Evolutionary conservation across 2,797 vertebrate species (phyloP), one percentile per base, ranked within the genome.

Genomic region (Phrynocephalus forsythii): DNA sequence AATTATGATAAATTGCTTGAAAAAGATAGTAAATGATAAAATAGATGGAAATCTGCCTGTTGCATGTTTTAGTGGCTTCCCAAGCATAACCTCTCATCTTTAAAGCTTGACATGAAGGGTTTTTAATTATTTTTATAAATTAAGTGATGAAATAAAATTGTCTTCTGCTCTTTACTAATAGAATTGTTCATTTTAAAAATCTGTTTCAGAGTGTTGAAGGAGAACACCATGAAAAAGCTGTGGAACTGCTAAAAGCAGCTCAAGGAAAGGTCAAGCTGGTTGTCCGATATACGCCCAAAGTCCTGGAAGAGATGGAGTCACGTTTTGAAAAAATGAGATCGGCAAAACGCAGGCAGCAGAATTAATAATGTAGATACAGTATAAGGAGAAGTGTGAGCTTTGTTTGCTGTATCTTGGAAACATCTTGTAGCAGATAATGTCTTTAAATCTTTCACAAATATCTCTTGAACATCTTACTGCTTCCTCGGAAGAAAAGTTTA

Each of bases 271-370:
- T 99, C 86, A 99, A 99, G 90, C 95, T 99, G 92, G 99, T 99
- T n/a, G 99, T 99, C 69, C 97, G 99, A 66, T 99, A 99, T 94
- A 99, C 99, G 30, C 99, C 99, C 7, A 98, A 98, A 93, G 99
- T 99, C 90, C 96, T 99, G 13, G 99, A 99, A 96, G 99, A 99
- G 91, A 99, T 99, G 99, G 99, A 99, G 94, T 99, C 98, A 0
- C 98, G 98, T 91, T 99, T 99, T 95, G 98, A 99, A 95, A 99
- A 99, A 97, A 98, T 99, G 98, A 98, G 99, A 96, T 99, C 99
- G 0, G 99, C 98, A 30, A 99, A 99, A 95, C 98, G 99, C 96
- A 97, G 98, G 88, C 99, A 99, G 96, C 98, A 99, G 96, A 99
- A 99, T 95, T 99, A 96, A 95, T 68, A 0, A 30, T 67, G 90